A percentile compares a stretch with the other conserved stretches of the same genome.
These are phyloP conservation scores for Eilema caniola DNA, from an alignment of 2,888 invertebrate genomes.

Conservation along the genomic window DNA sequence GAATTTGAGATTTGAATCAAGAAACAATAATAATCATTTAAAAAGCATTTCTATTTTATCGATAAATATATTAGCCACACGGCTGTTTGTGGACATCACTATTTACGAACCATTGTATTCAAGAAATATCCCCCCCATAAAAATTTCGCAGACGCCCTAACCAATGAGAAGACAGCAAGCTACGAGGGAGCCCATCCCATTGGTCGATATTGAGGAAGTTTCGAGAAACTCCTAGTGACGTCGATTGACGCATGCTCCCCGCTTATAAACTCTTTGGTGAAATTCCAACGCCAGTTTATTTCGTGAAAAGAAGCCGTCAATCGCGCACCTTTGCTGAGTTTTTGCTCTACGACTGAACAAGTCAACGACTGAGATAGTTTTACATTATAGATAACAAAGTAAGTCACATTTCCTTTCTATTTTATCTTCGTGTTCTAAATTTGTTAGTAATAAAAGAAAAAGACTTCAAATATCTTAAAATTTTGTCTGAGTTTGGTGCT, in stretches of 20 bases:
- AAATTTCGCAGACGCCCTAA: conserved; percentile 46
- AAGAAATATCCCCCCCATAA: conserved; percentile 30
- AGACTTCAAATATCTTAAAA: neutral
- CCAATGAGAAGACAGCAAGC: conserved; percentile 67
- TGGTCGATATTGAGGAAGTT: conserved; percentile 72
- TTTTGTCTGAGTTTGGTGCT: neutral
- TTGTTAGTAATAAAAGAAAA: neutral
- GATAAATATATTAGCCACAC: neutral
- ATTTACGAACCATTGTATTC: conserved; percentile 14
- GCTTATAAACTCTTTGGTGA: conserved; percentile 62
- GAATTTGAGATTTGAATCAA: too few relatives aligned
- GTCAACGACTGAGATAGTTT: conserved; percentile 68
- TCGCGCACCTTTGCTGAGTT: conserved; percentile 83
- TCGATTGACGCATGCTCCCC: conserved; percentile 65
- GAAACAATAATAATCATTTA: too few relatives aligned
- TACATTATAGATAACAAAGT: conserved; percentile 68
- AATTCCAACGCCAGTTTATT: conserved; percentile 73
- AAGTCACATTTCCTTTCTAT: conserved; percentile 49
- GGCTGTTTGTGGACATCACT: conserved; percentile 51
- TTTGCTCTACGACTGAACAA: conserved; percentile 71
- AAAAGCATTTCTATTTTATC: neutral
- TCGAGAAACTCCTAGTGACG: conserved; percentile 82
- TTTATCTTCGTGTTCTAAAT: conserved; percentile 10
- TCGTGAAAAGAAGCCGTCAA: conserved; percentile 80
- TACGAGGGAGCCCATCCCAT: conserved; percentile 56